These are phyloP conservation scores for Thunnus thynnus DNA, from an alignment of 2,113 vertebrate species.

Conservation along the genomic window DNA sequence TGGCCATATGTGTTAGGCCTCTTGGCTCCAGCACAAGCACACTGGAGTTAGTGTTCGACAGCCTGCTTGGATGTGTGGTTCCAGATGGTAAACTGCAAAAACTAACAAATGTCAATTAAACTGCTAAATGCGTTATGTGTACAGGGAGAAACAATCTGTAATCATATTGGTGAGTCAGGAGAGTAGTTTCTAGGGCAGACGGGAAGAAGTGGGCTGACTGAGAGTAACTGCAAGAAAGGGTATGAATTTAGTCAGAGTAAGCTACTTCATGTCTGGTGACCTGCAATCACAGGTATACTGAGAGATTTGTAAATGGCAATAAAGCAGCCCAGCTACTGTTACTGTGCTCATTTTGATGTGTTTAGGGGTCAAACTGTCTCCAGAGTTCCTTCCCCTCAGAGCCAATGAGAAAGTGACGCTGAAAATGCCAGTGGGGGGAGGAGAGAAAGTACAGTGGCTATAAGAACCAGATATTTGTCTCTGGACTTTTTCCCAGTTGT, in stretches of 20 bases:
- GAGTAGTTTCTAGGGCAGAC: neutral
- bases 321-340: constrained; percentile 28
- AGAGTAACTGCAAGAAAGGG: neutral
- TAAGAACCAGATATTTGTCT: constrained; percentile 84
- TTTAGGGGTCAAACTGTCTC: constrained; percentile 56
- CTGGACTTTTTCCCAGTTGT: constrained; percentile 81
- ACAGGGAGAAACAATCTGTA: constrained; percentile 24
- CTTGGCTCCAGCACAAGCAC: constrained; percentile 61
- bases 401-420: constrained; percentile 72
- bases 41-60: constrained; percentile 54
- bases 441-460: constrained; percentile 75
- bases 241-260: constrained; percentile 5
- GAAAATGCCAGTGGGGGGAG: constrained; percentile 64
- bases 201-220: neutral
- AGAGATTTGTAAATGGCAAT: constrained; percentile 18
- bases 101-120: constrained; percentile 58
- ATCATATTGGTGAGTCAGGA: constrained; percentile 14
- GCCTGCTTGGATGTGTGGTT: constrained; percentile 47
- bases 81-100: constrained; percentile 65
- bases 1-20: constrained; percentile 69
- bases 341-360: constrained; percentile 38
- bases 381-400: constrained; percentile 59
- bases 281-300: constrained; percentile 20
- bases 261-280: constrained; percentile 13
- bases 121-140: constrained; percentile 7